Base-by-base conservation (phyloP, 2,888 invertebrate species). In the Brachypterus glaber region DNA sequence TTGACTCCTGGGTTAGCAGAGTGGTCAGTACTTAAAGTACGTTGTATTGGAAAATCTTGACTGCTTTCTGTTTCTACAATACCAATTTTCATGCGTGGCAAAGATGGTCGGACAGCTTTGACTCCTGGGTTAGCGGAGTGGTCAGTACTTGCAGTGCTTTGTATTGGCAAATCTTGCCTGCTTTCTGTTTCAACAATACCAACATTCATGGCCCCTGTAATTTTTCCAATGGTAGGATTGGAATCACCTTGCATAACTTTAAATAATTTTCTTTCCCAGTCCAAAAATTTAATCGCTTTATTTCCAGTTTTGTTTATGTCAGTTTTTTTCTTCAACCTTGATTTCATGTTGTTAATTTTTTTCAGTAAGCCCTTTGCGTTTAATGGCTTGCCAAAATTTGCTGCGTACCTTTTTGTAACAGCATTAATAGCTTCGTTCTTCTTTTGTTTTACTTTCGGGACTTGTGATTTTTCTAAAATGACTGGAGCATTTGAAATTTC, bases 311-410 rank as follows among this genome's bases (percentile, higher is more conserved):
- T 35, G 32, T 17, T 35, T 8, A 35, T 15, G 15, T 33, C 31
- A 4, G 8, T 32, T 33, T 35, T 35, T 14, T 36, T 36, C 15
- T 15, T 33, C 30, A 36, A 35, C 17, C 30, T 33, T 17, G 17
- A 11, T 36, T 36, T 36, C 36, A 35, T 33, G 31, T 33, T 36
- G 17, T 32, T 35, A 32, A 36, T 36, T 36, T 35, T 33, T 32
- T 35, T 36, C n/a, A 36, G 7, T 32, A 36, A 36, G 7, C 36
- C 33, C 32, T 36, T 33, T 18, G 30, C 17, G 32, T 36, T 18
- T 9, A 36, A 17, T 36, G 33, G 15, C 8, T 36, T 36, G 32
- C 36, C 17, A 35, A 36, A 36, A 15, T 14, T 36, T 4, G 13
- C 32, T 32, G 16, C 36, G 30, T 32, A 36, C 7, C 32, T 36